Conservation (phyloP, 2,888 invertebrate species). For the Molanna angustata region DNA sequence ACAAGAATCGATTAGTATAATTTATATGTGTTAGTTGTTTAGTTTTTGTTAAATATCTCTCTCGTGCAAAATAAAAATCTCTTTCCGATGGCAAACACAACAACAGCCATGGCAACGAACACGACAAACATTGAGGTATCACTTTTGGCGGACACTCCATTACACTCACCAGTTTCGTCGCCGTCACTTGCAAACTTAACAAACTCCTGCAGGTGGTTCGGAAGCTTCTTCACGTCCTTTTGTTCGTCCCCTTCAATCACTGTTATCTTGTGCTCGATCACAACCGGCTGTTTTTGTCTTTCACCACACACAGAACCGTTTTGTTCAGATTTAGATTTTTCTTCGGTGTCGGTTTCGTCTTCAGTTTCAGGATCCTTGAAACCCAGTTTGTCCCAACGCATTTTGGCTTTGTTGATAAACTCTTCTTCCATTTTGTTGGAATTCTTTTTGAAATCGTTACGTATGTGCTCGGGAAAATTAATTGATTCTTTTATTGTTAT, state of each 20-base stretch:
- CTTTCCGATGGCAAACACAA: conserved; percentile 21
- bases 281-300: conserved; percentile 44
- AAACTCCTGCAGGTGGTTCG: conserved; percentile 77
- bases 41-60: neutral
- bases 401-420: conserved; percentile 73
- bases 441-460: conserved; percentile 43
- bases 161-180: conserved; percentile 51
- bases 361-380: conserved; percentile 63
- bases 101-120: conserved; percentile 44
- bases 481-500: conserved; percentile 31
- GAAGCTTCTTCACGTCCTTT: conserved; percentile 63
- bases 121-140: conserved; percentile 15
- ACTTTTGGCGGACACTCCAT: conserved; percentile 32
- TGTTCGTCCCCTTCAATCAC: conserved; percentile 65
- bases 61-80: conserved; percentile 38
- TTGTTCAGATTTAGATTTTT: conserved; percentile 34
- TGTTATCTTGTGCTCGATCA: conserved; percentile 54
- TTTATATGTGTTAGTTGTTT: conserved; percentile 8
- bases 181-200: conserved; percentile 60
- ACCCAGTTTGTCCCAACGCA: conserved; percentile 66
- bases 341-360: conserved; percentile 51
- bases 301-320: conserved; percentile 29
- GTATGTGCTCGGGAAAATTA: conserved; percentile 30
- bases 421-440: conserved; percentile 67
- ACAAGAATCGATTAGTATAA: too few relatives aligned